Conservation (phyloP, 2,113 vertebrate genomes). For the Antechinus stuartii region DNA sequence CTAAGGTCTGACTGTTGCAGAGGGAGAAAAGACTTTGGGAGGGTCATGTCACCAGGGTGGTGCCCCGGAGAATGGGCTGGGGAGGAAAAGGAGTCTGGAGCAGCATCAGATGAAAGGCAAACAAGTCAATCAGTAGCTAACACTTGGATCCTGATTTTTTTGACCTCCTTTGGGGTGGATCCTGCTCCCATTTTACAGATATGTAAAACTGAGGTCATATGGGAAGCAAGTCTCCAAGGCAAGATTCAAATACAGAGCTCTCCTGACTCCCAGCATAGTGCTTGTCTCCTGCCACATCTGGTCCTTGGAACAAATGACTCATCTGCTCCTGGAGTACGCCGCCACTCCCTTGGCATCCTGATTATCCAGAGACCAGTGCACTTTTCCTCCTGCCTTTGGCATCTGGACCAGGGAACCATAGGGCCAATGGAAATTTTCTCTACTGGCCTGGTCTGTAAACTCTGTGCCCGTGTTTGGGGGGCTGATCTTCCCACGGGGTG, state of each 20-base stretch:
- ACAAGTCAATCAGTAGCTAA: background rate
- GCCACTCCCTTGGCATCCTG: conserved; percentile 64
- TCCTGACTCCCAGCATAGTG: background rate
- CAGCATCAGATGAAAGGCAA: conserved; percentile 35
- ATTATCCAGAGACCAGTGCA: conserved; percentile 71
- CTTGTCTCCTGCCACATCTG: conserved; percentile 29
- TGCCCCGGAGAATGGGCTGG: conserved; percentile 46
- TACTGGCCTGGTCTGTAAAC: conserved; percentile 32
- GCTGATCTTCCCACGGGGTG: background rate
- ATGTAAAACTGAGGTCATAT: background rate
- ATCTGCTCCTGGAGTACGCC: conserved; percentile 50
- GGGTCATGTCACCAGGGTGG: conserved; percentile 2
- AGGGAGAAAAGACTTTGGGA: conserved; percentile 55
- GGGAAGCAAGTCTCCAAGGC: background rate
- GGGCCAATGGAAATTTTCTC: conserved; percentile 54
- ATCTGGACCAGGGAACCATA: conserved; percentile 66
- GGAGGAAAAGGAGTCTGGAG: conserved; percentile 55
- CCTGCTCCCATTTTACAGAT: background rate
- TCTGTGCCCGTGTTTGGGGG: conserved; percentile 33
- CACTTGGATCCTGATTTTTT: background rate
- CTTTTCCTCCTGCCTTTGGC: conserved; percentile 56
- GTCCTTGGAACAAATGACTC: conserved; percentile 75
- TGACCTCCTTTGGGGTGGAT: background rate
- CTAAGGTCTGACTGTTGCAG: background rate
- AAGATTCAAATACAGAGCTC: background rate